phyloP scores from a whole-genome alignment of 2,888 invertebrate genomes.

The Leptogaster cylindrica region DNA sequence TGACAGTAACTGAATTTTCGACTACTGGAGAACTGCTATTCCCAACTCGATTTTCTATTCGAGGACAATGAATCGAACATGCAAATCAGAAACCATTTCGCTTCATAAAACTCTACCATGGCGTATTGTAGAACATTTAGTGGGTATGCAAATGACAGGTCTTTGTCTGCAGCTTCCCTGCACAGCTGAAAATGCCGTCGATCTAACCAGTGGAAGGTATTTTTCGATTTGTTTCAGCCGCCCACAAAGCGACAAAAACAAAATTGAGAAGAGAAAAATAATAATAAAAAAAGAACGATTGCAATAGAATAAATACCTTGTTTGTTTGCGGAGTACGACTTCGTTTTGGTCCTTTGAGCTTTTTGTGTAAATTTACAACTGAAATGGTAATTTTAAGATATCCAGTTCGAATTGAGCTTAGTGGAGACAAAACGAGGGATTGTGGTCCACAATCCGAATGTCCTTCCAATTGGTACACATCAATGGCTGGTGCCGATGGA shows the following conservation, averaged over 20 bases:
- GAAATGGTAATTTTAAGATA: conserved; percentile 28
- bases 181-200: background rate
- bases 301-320: conserved; percentile 27
- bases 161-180: conserved; percentile 19
- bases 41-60: conserved; percentile 35
- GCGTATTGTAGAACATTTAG: conserved; percentile 34
- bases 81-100: conserved; percentile 40
- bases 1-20: conserved; percentile 40
- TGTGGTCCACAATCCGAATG: too few relatives aligned
- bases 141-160: conserved; percentile 40
- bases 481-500: too few relatives aligned
- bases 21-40: conserved; percentile 29
- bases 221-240: conserved; percentile 37
- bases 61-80: conserved; percentile 40
- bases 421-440: too few relatives aligned
- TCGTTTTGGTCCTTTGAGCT: conserved; percentile 6
- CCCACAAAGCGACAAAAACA: conserved; percentile 33
- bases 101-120: conserved; percentile 35
- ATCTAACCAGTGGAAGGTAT: conserved; percentile 35
- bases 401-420: conserved; percentile 19
- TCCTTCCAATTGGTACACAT: too few relatives aligned
- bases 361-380: conserved; percentile 30
- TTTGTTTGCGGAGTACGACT: conserved; percentile 20
- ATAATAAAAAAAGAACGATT: conserved; percentile 30
- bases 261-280: too few relatives aligned